A percentile compares a stretch with the other conserved stretches of the same genome.
Evolutionary conservation across 2,113 vertebrate species (phyloP).

Genomic region (Onychostruthus taczanowskii): DNA sequence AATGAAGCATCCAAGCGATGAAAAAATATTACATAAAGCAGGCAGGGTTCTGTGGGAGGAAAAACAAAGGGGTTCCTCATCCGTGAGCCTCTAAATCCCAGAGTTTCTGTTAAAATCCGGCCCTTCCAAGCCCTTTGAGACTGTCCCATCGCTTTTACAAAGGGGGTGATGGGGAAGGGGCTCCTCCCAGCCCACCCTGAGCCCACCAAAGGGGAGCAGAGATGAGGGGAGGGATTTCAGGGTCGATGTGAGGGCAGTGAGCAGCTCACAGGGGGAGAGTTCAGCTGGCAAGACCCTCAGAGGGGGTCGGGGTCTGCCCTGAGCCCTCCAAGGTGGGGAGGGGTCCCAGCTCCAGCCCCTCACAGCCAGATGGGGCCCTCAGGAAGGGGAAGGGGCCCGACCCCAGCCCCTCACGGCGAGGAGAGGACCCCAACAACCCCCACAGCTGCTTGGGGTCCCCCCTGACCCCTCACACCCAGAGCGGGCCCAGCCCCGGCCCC

Average conservation of each 20-base stretch:
- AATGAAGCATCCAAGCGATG: neutral
- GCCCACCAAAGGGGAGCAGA: neutral
- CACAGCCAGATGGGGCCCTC: too few species aligned
- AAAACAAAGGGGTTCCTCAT: neutral
- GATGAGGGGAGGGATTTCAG: rapidly evolving
- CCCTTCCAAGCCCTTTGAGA: neutral
- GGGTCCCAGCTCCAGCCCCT: neutral
- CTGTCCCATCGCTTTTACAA: rapidly evolving
- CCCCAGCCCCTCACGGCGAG: neutral
- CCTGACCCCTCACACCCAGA: neutral
- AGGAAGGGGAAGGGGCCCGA: neutral
- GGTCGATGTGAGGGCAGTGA: rapidly evolving
- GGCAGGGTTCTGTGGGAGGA: neutral
- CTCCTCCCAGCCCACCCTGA: neutral
- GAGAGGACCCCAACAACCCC: too few species aligned
- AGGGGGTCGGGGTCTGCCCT: rapidly evolving
- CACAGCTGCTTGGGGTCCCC: too few species aligned
- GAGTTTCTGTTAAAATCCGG: rapidly evolving
- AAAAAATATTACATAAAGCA: neutral
- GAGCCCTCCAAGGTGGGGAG: neutral
- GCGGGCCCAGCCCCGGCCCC: neutral
- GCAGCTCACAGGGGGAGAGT: rapidly evolving
- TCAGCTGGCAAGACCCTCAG: neutral
- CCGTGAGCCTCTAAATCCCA: rapidly evolving
- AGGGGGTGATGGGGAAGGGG: neutral